These are phyloP conservation scores for Apodemus sylvaticus DNA, from an alignment of 2,113 vertebrate genomes.

Conservation along the genomic window DNA sequence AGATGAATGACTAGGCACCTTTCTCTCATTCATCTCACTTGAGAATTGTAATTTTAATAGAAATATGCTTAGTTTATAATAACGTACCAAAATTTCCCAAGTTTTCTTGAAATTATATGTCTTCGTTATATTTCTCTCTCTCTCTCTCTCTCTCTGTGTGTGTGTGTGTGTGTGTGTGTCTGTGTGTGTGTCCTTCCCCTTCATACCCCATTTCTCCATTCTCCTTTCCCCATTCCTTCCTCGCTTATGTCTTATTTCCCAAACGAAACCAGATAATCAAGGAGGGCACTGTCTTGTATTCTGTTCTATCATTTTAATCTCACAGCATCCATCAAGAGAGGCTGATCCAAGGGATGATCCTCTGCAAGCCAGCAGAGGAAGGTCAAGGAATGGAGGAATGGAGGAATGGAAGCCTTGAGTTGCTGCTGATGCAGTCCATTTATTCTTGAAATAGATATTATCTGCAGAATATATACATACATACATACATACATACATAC, in stretches of 20 bases:
- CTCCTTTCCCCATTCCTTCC: background rate
- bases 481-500: too few species aligned
- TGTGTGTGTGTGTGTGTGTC: background rate
- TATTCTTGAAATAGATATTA: slow-evolving; percentile 34
- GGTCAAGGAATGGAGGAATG: background rate
- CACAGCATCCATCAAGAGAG: background rate
- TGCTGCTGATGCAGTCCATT: background rate
- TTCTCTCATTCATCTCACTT: background rate
- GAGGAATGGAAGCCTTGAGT: background rate
- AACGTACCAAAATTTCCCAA: background rate
- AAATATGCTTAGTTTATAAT: background rate
- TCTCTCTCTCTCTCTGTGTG: background rate
- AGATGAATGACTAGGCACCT: slow-evolving; percentile 10
- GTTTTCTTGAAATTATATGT: background rate
- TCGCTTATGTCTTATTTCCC: background rate
- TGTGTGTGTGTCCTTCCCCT: background rate
- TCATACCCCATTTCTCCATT: background rate
- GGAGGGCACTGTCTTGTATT: background rate
- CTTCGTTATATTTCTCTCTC: background rate
- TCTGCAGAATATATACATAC: slow-evolving; percentile 1
- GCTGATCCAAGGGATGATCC: background rate
- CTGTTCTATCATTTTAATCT: background rate
- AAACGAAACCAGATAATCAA: background rate
- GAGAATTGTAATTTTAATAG: slow-evolving; percentile 12
- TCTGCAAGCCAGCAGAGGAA: background rate